Conservation (phyloP, 2,113 vertebrate species). For the Prionailurus bengalensis region DNA sequence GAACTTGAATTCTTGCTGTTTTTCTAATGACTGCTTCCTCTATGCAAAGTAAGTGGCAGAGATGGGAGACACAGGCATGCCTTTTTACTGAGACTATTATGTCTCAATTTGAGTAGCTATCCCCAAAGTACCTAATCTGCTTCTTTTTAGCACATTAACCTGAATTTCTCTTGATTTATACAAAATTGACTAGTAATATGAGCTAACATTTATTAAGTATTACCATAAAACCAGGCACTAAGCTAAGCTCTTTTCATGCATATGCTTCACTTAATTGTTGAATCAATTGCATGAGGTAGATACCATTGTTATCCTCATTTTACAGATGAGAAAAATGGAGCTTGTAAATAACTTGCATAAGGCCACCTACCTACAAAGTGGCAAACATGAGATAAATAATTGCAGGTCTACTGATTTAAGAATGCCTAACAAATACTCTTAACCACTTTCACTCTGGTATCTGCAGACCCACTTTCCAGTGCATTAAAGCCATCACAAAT, state of each 20-base stretch:
- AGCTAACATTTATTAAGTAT: not conserved
- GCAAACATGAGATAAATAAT: not conserved
- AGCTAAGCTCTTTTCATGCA: not conserved
- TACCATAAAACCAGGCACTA: not conserved
- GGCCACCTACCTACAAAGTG: not conserved
- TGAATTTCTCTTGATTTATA: not conserved
- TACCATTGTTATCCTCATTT: not conserved
- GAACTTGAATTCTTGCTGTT: not conserved
- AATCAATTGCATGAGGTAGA: not conserved
- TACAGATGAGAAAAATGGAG: not conserved
- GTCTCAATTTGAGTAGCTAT: not conserved
- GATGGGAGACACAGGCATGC: accelerated
- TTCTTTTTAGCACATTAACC: not conserved
- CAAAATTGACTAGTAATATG: not conserved
- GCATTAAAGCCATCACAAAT: not conserved
- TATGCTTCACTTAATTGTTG: not conserved
- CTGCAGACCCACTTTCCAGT: not conserved
- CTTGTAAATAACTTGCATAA: not conserved
- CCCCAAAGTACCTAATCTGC: not conserved
- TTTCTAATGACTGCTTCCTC: not conserved
- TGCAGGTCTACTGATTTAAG: not conserved
- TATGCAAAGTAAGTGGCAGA: not conserved
- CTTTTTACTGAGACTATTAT: not conserved
- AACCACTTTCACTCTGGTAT: not conserved
- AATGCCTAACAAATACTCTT: not conserved